phyloP scores from a whole-genome alignment of 2,113 vertebrate species.

The Actenoides hombroni region DNA sequence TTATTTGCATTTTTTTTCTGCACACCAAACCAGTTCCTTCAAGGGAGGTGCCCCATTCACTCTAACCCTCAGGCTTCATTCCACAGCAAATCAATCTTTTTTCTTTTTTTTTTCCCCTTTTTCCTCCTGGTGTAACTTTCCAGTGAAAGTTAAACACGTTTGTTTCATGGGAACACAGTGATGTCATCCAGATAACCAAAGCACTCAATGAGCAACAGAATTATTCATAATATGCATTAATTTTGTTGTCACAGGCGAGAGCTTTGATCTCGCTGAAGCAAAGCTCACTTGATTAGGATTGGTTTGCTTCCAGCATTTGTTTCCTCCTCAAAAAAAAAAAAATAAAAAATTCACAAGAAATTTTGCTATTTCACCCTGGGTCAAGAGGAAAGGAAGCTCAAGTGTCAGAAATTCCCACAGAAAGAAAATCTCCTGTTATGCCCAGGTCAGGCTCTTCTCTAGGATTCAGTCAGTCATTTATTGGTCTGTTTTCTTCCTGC shows the following conservation, averaged over 20 bases:
- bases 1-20: background rate
- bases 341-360: background rate
- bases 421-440: background rate
- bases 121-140: background rate
- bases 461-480: background rate
- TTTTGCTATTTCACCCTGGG: background rate
- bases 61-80: conserved; percentile 5
- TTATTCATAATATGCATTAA: conserved; percentile 18
- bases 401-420: conserved; percentile 53
- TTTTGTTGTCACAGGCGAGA: background rate
- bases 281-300: background rate
- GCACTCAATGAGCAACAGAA: background rate
- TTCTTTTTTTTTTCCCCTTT: background rate
- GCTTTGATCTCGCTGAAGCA: background rate
- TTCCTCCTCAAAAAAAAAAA: too few species aligned
- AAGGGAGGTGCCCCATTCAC: background rate
- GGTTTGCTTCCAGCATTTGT: background rate
- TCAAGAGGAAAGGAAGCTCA: conserved; percentile 1
- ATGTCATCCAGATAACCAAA: background rate
- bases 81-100: background rate
- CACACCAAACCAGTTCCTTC: background rate
- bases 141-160: background rate
- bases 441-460: conserved; percentile 9
- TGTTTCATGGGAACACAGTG: background rate
- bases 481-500: conserved; percentile 32